Base-by-base conservation (phyloP, 2,888 invertebrate genomes). In the Nomada flava region DNA sequence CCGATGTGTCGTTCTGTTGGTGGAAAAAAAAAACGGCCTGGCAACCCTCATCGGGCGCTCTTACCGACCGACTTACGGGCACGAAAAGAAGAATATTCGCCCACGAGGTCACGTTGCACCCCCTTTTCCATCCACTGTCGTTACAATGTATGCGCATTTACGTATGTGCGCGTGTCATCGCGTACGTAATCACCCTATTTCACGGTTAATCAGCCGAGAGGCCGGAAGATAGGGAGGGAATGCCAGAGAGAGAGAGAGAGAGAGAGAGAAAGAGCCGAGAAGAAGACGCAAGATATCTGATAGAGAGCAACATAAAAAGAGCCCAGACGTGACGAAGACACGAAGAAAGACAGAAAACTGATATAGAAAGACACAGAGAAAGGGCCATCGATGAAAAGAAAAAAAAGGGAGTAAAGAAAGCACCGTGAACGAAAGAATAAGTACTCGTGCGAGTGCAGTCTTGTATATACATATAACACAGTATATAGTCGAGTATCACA, bases 151-250 rank as follows among this genome's bases (percentile, higher is more conserved):
- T 62, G 83, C 75, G 72, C 78, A 63, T 73, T 77, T 83, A 76
- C 79, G 73, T 78, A 71, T 60, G 73, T 72, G 79, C 83, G 75
- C 75, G 62, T 84, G 73, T 68, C 82, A 71, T 79, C 78, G 76
- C 74, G 76, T 69, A 60, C 64, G 74, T 86, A 88, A 88, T 86
- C 77, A 88, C 57, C 80, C 74, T 64, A 52, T 76, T 82, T 79
- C 79, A 82, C 88, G 84, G 86, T 84, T 84, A 87, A 88, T 86
- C 84, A 87, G 72, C 79, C 84, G 78, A 82, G 72, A 60, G 82
- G 74, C 57, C 78, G 78, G 83, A 71, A 79, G 69, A 79, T 55
- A 55, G 72, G 26, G 64, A 55, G 36, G 60, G 73, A 26, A 36
- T 36, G 36, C 36, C 36, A n/a, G 13, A 42, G 44, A 55, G 50